Percentiles rank a stretch among this genome's conserved stretches.
phyloP scores from a whole-genome alignment of 92 coral and sea anemone species.

The Micromussa lordhowensis region DNA sequence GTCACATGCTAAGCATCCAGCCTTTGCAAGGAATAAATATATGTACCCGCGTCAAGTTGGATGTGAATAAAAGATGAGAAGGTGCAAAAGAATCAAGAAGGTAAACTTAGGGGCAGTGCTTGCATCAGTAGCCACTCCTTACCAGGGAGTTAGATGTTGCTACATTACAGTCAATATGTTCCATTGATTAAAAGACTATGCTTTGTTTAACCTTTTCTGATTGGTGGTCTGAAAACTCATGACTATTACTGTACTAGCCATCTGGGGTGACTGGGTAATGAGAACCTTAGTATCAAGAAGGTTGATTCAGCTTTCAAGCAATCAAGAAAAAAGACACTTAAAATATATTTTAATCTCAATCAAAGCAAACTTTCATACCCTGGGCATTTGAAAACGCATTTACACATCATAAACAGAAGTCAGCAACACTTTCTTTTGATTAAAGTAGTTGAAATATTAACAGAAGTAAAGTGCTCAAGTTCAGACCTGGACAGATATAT shows the following conservation, averaged over 20 bases:
- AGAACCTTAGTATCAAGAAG: background rate
- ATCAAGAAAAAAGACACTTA: background rate
- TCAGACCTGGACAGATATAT: background rate
- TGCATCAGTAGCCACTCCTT: background rate
- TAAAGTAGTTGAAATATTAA: background rate
- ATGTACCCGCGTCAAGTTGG: background rate
- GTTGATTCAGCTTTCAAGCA: background rate
- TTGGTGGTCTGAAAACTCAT: background rate
- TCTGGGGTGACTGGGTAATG: background rate
- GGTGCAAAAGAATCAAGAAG: background rate
- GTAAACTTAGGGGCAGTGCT: background rate
- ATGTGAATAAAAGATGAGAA: background rate
- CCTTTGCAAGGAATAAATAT: background rate
- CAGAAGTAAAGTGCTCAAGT: background rate
- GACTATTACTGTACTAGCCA: background rate
- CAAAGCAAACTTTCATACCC: background rate
- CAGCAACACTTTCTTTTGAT: background rate
- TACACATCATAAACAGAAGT: background rate
- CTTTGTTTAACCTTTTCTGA: background rate
- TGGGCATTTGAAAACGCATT: background rate
- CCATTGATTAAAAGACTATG: background rate
- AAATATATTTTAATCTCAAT: background rate
- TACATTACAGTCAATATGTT: background rate
- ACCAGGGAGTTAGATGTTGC: too few species aligned
- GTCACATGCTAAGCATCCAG: background rate